Base-by-base conservation (phyloP, 2,113 vertebrate genomes). In the Psammodynastes pulverulentus region DNA sequence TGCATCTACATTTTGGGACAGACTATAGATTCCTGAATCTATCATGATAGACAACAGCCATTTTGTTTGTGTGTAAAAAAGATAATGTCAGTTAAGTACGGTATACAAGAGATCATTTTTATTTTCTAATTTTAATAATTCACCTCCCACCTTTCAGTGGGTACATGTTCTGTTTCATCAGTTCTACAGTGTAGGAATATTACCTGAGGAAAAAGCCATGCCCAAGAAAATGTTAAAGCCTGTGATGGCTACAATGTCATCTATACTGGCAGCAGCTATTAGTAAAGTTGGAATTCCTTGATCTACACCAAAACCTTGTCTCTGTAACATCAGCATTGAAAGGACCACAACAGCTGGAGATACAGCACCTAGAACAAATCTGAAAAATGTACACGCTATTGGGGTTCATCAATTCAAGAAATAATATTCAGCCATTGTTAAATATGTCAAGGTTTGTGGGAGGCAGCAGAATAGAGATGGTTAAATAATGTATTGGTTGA, bases 331-430 rank as follows among this genome's bases (percentile, higher is more conserved):
- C 93, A 99, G 97, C 99, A 99, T 99, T 4, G 98, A 99, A 26
- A 99, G 98, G 62, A 99, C 99, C 94, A 99, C 98, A 29, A 99
- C 98, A 8, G 99, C 99, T 29, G 99, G 99, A 91, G 99, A 98
- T 53, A 99, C 99, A 2, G 99, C 99, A 9, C 98, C 98, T 96
- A 99, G 90, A 93, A 99, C 99, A 94, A 99, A 99, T 90, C 99
- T 99, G 92, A 93, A 94, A 91, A 67, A 67, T 67, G 92, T 9
- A 89, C 5, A 43, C 19, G 6, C 1, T 51, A 87, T n/a, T 49
- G n/a, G 15, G 7, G 3, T 17, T 79, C 17, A 79, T 79, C 72
- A 79, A 9, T 7, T 79, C 6, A 79, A 79, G 19, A 43, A 43
- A 43, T 79, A 79, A 79, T 43, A 21, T 43, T 21, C 34, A 79